Conservation (phyloP, 2,113 vertebrate genomes). For the Psilopsiagon aymara region DNA sequence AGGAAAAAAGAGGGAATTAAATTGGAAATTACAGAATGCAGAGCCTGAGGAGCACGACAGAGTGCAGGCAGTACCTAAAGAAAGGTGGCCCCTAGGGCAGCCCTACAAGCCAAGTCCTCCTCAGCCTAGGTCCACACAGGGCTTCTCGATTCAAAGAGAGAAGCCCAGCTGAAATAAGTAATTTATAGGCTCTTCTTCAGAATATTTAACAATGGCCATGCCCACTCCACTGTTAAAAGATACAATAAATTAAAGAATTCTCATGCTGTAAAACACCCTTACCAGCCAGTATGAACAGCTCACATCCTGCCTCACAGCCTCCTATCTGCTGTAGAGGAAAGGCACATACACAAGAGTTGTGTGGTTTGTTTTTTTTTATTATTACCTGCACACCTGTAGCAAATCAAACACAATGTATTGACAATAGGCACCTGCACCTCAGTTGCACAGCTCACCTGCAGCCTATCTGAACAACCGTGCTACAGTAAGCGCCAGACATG, state of each 20-base stretch:
- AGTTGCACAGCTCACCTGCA: not conserved
- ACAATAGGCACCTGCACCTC: not conserved
- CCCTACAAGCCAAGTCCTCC: not conserved
- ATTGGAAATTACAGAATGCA: not conserved
- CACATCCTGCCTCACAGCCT: not conserved
- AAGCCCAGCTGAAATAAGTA: accelerated
- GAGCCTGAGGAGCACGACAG: accelerated
- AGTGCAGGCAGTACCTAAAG: accelerated
- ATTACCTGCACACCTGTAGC: not conserved
- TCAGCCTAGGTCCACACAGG: accelerated
- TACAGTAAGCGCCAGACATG: not conserved
- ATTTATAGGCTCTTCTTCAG: accelerated
- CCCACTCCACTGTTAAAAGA: accelerated
- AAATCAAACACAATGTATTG: not conserved
- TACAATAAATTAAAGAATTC: not conserved
- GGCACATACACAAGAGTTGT: accelerated
- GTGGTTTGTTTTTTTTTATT: too few species aligned
- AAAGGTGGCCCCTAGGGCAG: accelerated
- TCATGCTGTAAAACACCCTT: accelerated
- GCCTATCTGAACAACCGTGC: too few species aligned
- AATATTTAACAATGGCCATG: accelerated
- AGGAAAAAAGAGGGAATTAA: accelerated
- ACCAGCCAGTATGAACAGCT: accelerated
- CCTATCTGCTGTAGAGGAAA: accelerated
- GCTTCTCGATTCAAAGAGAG: not conserved